Conservation (phyloP, 2,888 invertebrate genomes). For the Brachyopa scutellaris region DNA sequence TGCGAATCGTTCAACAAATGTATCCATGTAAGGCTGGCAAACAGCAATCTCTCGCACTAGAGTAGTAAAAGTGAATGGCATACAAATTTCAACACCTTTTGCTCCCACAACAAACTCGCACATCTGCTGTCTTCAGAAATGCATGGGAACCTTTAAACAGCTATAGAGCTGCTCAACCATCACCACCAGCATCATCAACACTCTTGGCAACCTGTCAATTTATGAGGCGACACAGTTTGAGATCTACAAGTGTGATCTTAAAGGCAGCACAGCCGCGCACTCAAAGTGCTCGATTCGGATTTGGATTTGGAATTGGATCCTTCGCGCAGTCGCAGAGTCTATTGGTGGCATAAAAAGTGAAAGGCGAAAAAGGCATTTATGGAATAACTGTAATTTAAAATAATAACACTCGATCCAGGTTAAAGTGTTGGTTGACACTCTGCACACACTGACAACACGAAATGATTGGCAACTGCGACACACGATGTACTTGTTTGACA, state of each 20-base stretch:
- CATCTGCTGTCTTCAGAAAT: constrained; percentile 27
- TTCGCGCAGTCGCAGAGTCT: constrained; percentile 17
- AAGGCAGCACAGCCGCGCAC: constrained; percentile 15
- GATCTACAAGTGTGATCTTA: constrained; percentile 44
- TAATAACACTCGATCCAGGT: constrained; percentile 56
- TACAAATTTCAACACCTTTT: constrained; percentile 50
- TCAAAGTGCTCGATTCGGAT: constrained; percentile 14
- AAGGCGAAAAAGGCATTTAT: constrained; percentile 57
- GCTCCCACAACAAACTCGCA: constrained; percentile 63
- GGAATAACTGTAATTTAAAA: constrained; percentile 56
- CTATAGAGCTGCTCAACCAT: background rate
- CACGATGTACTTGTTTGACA: constrained; percentile 44
- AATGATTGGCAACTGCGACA: constrained; percentile 45
- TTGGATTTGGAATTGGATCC: too few species aligned
- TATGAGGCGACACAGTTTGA: constrained; percentile 61
- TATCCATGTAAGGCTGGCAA: background rate
- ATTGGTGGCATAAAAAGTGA: constrained; percentile 57
- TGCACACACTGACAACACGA: constrained; percentile 11
- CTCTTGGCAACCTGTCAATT: constrained; percentile 52
- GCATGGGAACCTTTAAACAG: constrained; percentile 14
- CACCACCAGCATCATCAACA: constrained; percentile 32
- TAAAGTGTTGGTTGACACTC: constrained; percentile 60
- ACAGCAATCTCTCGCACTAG: constrained; percentile 30
- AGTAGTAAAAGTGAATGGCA: constrained; percentile 56
- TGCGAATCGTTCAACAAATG: too few species aligned